A percentile compares a stretch with the other conserved stretches of the same genome.
Evolutionary conservation across 2,797 vertebrate genomes (phyloP).

Genomic region (Nannoperca obscura): DNA sequence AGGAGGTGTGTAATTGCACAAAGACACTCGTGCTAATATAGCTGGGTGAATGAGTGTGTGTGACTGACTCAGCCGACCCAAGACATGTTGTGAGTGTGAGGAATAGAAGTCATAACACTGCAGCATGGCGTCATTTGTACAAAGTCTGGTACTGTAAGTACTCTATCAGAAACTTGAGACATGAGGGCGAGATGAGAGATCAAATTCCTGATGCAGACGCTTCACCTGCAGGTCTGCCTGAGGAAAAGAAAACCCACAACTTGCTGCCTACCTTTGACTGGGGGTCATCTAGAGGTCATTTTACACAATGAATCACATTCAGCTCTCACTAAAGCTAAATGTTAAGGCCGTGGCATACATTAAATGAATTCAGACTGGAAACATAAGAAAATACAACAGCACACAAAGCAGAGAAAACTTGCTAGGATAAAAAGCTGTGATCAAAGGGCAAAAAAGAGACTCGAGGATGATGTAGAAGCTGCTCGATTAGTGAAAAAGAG

Average conservation of each 20-base stretch:
- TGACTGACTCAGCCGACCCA: constrained; percentile 76
- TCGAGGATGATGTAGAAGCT: not conserved
- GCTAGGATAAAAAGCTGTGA: not conserved
- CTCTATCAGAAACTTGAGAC: constrained; percentile 78
- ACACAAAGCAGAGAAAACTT: not conserved
- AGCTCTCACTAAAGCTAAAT: constrained; percentile 21
- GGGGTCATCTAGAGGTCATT: constrained; percentile 69
- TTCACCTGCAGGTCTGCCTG: constrained; percentile 63
- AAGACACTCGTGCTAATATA: constrained; percentile 77
- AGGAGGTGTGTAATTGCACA: constrained; percentile 82
- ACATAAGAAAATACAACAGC: not conserved
- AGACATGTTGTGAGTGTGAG: constrained; percentile 75
- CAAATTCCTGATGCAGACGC: constrained; percentile 69
- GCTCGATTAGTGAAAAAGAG: constrained; percentile 26
- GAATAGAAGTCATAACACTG: constrained; percentile 80
- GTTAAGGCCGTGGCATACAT: not conserved
- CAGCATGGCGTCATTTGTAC: constrained; percentile 68
- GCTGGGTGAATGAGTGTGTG: constrained; percentile 60
- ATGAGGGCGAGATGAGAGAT: constrained; percentile 78
- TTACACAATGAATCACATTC: constrained; percentile 35
- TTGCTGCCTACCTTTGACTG: constrained; percentile 33
- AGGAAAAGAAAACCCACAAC: constrained; percentile 45
- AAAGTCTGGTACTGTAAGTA: constrained; percentile 75
- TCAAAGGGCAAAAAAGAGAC: not conserved
- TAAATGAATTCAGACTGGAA: constrained; percentile 2